Percentiles rank a stretch among this genome's conserved stretches.
phyloP scores from a whole-genome alignment of 2,113 vertebrate genomes.

The Aegypius monachus region DNA sequence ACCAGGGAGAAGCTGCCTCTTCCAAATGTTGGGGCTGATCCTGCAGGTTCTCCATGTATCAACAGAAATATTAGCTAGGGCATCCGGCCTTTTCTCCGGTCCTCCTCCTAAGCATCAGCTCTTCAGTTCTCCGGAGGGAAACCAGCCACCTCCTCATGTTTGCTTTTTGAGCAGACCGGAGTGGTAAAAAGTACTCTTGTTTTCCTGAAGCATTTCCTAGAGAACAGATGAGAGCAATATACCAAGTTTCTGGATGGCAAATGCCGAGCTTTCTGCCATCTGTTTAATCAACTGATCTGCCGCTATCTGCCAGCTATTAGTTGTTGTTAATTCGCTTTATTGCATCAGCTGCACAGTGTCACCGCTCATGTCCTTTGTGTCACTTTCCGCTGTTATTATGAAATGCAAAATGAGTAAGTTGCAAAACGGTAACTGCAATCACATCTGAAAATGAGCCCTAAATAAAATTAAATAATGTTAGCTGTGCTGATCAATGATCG shows the following conservation, averaged over 20 bases:
- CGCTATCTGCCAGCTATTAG: background rate
- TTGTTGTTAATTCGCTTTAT: background rate
- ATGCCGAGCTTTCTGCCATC: background rate
- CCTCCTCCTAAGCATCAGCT: background rate
- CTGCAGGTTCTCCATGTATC: background rate
- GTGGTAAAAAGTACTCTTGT: background rate
- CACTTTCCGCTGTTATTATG: background rate
- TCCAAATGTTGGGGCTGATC: background rate
- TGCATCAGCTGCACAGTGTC: conserved; percentile 1
- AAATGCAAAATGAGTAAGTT: background rate
- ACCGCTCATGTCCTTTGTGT: background rate
- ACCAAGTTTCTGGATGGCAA: background rate
- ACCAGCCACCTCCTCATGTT: background rate
- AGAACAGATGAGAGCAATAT: background rate
- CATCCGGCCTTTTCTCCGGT: background rate
- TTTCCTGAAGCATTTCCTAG: background rate
- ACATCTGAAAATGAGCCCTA: background rate
- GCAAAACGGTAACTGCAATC: background rate
- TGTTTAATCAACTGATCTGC: background rate
- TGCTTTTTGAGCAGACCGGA: background rate
- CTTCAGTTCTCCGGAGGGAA: background rate
- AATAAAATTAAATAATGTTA: conserved; percentile 16
- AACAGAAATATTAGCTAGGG: background rate
- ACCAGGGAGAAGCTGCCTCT: background rate
- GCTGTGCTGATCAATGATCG: background rate